Evolutionary conservation across 2,888 invertebrate species (phyloP).

Genomic region (Oligia strigilis): DNA sequence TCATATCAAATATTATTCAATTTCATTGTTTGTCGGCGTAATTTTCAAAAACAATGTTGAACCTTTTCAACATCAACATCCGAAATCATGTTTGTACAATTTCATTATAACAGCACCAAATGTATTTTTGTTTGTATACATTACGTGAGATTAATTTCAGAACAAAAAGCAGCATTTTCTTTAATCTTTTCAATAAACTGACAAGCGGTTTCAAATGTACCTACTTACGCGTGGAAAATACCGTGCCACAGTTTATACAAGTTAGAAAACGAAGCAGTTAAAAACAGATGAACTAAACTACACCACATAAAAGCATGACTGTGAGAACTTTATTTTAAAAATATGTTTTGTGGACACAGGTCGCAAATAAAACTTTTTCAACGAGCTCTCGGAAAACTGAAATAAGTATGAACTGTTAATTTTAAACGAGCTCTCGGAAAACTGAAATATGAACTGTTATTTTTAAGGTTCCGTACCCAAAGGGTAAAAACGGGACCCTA

Average conservation of each 20-base stretch:
- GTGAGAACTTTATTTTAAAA: constrained; percentile 37
- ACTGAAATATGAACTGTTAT: too few species aligned
- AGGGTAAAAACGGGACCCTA: too few species aligned
- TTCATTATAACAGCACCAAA: constrained; percentile 1
- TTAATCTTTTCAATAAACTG: constrained; percentile 2
- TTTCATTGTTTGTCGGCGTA: constrained; percentile 3
- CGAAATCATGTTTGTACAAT: background rate
- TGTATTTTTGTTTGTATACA: constrained; percentile 18
- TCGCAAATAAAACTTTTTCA: constrained; percentile 26
- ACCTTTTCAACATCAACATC: constrained; percentile 16
- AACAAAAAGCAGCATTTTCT: constrained; percentile 11
- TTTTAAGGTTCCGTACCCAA: too few species aligned
- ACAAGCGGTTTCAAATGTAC: constrained; percentile 8
- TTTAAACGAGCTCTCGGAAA: too few species aligned
- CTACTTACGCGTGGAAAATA: background rate
- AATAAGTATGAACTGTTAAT: too few species aligned
- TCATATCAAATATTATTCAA: background rate
- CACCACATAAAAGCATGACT: constrained; percentile 28
- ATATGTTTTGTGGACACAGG: constrained; percentile 10
- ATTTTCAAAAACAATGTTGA: constrained; percentile 6
- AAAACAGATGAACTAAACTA: constrained; percentile 33
- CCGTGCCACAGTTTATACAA: background rate
- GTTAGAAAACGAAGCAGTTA: background rate
- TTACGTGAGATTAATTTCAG: background rate
- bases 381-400: constrained; percentile 10